A percentile compares a stretch with the other conserved stretches of the same genome.
Evolutionary conservation across 2,888 invertebrate species (phyloP).

Genomic region (Acanthococcus lagerstroemiae): DNA sequence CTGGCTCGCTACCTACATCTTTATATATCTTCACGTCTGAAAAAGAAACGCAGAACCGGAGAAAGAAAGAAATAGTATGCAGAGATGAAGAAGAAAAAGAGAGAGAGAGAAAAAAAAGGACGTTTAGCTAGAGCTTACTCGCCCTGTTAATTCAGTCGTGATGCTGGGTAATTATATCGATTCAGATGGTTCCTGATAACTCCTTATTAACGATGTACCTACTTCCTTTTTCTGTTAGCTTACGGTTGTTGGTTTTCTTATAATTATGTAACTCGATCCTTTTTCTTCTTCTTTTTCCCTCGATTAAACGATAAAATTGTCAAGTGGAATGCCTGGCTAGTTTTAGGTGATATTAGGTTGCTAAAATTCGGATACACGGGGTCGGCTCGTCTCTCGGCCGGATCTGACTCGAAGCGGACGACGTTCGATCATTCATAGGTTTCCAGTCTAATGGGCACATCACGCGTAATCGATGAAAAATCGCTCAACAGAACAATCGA

Average conservation of each 20-base stretch:
- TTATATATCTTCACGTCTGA: constrained; percentile 7
- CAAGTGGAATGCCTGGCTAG: neutral
- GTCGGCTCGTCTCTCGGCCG: too few species aligned
- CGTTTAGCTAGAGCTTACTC: too few species aligned
- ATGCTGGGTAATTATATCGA: constrained; percentile 18
- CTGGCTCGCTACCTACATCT: constrained; percentile 22
- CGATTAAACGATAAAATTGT: neutral
- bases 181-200: neutral
- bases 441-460: too few species aligned
- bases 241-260: neutral
- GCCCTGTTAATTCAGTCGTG: constrained; percentile 4
- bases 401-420: too few species aligned
- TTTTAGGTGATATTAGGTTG: neutral
- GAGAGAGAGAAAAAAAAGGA: too few species aligned
- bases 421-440: too few species aligned
- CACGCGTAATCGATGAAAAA: too few species aligned
- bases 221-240: neutral
- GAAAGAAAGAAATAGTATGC: too few species aligned
- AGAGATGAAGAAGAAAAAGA: too few species aligned
- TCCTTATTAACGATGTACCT: neutral
- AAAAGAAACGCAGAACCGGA: neutral
- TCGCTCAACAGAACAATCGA: too few species aligned
- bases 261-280: neutral
- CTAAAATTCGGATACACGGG: too few species aligned
- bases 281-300: neutral